Evolutionary conservation across 2,888 invertebrate genomes (phyloP), one percentile per base, ranked within the genome.

Genomic region (Disparrhopalites patrizii): DNA sequence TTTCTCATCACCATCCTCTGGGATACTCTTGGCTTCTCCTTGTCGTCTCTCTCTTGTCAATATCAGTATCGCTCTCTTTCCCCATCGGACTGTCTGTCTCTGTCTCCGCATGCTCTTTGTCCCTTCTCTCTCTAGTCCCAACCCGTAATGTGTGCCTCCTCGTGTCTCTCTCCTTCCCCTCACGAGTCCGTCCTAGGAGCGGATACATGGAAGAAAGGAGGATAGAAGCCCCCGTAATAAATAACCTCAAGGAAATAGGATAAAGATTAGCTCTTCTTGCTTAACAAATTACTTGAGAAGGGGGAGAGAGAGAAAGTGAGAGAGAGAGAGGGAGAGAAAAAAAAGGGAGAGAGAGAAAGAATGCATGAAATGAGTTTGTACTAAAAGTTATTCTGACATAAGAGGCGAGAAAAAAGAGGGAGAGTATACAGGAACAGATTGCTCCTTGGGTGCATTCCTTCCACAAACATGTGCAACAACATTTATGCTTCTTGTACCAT

Each of bases 391-490:
- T 36, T 10, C 36, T 36, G 15, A 43, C n/a, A n/a, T n/a, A n/a
- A n/a, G n/a, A n/a, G n/a, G n/a, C n/a, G n/a, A 43, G 43, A 43
- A 43, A 43, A 18, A 15, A 43, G 5, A 15, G 43, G 4, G 20
- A 43, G n/a, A n/a, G n/a, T n/a, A n/a, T n/a, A n/a, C n/a, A 43
- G n/a, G 8, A 43, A n/a, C 43, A 43, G 43, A 43, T 43, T 43
- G 43, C 43, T 43, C n/a, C n/a, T n/a, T n/a, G n/a, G n/a, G n/a
- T 43, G 20, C 43, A 43, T 43, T 43, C 43, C 43, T 43, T 43
- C 20, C n/a, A 43, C 43, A 43, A 43, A 43, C 43, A 43, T 43
- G 43, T 43, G 43, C 43, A 43, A 43, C 43, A 43, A 43, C 43
- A 43, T 43, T 43, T 43, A 43, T 15, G 43, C 43, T 43, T 43